Base-by-base conservation (phyloP, 2,888 invertebrate species). In the Coelogynopora nodosa region DNA sequence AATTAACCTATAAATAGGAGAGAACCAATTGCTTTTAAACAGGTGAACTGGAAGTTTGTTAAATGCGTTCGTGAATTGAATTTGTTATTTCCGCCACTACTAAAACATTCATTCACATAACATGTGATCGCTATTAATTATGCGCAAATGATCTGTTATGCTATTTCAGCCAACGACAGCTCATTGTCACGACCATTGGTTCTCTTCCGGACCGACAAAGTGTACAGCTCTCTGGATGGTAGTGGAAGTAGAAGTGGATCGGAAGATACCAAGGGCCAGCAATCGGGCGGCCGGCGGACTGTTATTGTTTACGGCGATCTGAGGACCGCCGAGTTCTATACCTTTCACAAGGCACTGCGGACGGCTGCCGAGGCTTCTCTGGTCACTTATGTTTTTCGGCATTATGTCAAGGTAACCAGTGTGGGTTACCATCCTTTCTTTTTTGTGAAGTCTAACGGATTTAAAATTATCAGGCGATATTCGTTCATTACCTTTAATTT, bases 371-470 rank as follows among this genome's bases (percentile, higher is more conserved):
- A 94, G 87, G 93, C 93, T 28, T 95, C 95, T 81, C 93, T 93
- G 88, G 94, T 97, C 5, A 95, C 95, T 91, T 98, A 98, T 92
- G 94, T 97, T 86, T 93, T 97, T 74, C 93, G 99, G 67, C 97
- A 98, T 93, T 96, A 94, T 93, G 93, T 96, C 0, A 94, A 94
- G 93, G 95, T 95, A 91, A 90, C 1, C 10, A 23, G 18, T n/a
- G 90, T 86, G 87, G 23, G 26, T 29, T 23, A 28, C 67, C 84
- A n/a, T n/a, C n/a, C n/a, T n/a, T n/a, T n/a, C n/a, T n/a, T n/a
- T n/a, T n/a, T n/a, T n/a, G 18, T 49, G 18, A 49, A 49, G 5
- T 49, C 10, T 49, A 49, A 49, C 49, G 5, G 5, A 18, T 49
- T 49, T 49, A 49, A 49, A 5, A 49, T 49, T 49, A n/a, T n/a